Evolutionary conservation across 2,888 invertebrate species (phyloP), one percentile per base, ranked within the genome.

Genomic region (Diachrysia chrysitis): DNA sequence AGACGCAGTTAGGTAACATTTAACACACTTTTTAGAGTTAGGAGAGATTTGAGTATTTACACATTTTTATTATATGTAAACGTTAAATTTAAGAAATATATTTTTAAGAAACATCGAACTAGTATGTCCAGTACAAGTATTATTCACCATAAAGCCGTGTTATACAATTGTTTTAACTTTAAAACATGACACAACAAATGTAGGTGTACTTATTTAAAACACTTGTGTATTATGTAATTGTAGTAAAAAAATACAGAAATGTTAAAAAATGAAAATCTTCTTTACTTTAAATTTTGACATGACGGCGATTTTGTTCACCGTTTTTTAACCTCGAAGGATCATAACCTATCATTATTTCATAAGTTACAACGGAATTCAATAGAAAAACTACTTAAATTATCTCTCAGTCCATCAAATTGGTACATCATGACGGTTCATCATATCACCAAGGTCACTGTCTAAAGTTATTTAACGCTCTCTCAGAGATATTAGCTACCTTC

Each of bases 11-110:
- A 61, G 53, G 71, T 60, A 77, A 74, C 54, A 66, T 77, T 79
- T 66, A 70, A 59, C 77, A 71, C 58, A 68, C 79, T 79, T 79
- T 79, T 77, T 68, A 67, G 35, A 29, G 21, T 51, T 21, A 17
- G 6, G 17, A 19, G 48, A 16, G 1, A 37, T 37, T 37, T 42
- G n/a, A 42, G n/a, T 42, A n/a, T 42, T 42, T 42, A n/a, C 1
- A n/a, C n/a, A n/a, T 16, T 42, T 16, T n/a, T 42, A 42, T 42
- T 42, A 42, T n/a, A 42, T 16, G 48, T 46, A 17, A n/a, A 46
- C 17, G n/a, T n/a, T n/a, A n/a, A n/a, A n/a, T n/a, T n/a, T n/a
- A n/a, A n/a, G n/a, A n/a, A n/a, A n/a, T n/a, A n/a, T n/a, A n/a
- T n/a, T n/a, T n/a, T n/a, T n/a, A n/a, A n/a, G n/a, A n/a, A n/a